Base-by-base conservation (phyloP, 2,888 invertebrate species). In the Folsomia candida region DNA sequence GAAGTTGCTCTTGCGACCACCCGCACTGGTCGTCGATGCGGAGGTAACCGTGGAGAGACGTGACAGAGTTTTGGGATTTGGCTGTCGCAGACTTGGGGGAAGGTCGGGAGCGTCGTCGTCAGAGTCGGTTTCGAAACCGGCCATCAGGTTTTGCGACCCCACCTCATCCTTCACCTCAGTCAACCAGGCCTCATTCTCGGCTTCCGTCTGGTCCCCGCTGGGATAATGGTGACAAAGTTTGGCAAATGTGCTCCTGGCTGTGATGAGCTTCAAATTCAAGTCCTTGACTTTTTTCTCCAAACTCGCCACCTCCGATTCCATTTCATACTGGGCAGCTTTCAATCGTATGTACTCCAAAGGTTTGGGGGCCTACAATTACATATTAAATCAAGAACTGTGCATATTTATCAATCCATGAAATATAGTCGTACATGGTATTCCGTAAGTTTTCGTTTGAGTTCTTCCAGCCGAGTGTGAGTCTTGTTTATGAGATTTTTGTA, bases 331-430 rank as follows among this genome's bases (percentile, higher is more conserved):
- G 11, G 47, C 22, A 11, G 73, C 24, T 63, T 73, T 73, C 14
- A 70, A 11, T 4, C 58, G 65, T 18, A 73, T 73, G 66, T 73
- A 73, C 29, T 73, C 73, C n/a, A 73, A 24, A 1, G 73, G 70
- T 61, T 67, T 58, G 2, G 73, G 73, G 9, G 70, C 70, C 73
- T 73, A 11, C 11, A 37, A 9, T 37, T 37, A 37, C 37, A 14
- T 37, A n/a, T n/a, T n/a, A 37, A 14, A 14, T 25, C 18, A 20
- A 51, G 1, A 25, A 57, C 54, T 61, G n/a, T 18, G 26, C 1
- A 24, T 60, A 28, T 2, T 58, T 11, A 58, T 1, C 59, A 2
- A n/a, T n/a, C n/a, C n/a, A 37, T 25, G 61, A 51, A 28, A 57
- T 29, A 26, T 22, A 26, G 20, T 4, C 47, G 59, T 72, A 73